Conservation (phyloP, 2,113 vertebrate species). For the Chloropsis cyanopogon region DNA sequence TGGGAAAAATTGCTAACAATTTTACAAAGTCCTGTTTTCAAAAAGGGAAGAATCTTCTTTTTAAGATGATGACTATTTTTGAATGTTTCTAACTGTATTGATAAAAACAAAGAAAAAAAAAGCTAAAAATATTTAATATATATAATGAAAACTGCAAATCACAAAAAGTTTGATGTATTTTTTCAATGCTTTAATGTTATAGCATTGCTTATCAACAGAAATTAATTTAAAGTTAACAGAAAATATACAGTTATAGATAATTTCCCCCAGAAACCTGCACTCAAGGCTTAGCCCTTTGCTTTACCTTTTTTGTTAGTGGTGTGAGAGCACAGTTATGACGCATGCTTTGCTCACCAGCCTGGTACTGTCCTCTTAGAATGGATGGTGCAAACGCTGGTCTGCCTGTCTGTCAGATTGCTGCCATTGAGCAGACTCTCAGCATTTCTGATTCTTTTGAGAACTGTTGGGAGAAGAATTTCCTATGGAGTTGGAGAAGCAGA, state of each 20-base stretch:
- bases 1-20: background rate
- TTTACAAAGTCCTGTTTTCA: background rate
- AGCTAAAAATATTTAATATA: background rate
- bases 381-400: background rate
- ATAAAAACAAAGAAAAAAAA: background rate
- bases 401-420: background rate
- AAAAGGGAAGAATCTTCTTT: background rate
- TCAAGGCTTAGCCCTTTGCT: constrained; percentile 57
- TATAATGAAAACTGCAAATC: background rate
- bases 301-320: constrained; percentile 1
- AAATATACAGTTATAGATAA: background rate
- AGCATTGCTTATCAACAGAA: background rate
- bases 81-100: background rate
- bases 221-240: background rate
- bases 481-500: background rate
- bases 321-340: background rate
- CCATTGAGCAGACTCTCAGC: background rate
- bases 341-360: background rate
- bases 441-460: background rate
- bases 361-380: background rate
- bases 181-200: background rate
- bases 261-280: constrained; percentile 53
- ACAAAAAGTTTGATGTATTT: background rate
- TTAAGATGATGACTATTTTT: background rate
- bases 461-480: background rate